Base-by-base conservation (phyloP, 2,797 vertebrate genomes). In the Rhinophrynus dorsalis region DNA sequence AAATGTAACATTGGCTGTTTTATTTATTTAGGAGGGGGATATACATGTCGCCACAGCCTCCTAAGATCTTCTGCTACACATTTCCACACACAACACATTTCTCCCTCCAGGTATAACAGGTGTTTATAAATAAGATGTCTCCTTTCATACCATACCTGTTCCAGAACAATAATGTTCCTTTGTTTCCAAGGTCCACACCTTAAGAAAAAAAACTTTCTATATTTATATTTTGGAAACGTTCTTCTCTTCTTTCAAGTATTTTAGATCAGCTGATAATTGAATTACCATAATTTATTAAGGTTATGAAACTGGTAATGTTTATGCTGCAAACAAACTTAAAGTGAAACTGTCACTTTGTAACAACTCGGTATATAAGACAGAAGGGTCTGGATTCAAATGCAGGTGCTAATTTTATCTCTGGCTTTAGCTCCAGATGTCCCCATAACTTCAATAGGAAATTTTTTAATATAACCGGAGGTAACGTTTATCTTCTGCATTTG, bases 101-200 rank as follows among this genome's bases (percentile, higher is more conserved):
- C 27, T 52, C 57, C 67, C 23, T 55, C 13, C 1, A n/a, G 47
- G 47, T 51, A 51, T 51, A 7, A 27, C 47, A 69, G 67, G 56
- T 61, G 67, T 50, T 69, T 69, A 52, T 13, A 23, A 24, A 54
- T 27, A 51, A 60, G 45, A 18, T 18, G 37, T 61, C 32, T 54
- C 11, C 13, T 29, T 60, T 24, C 35, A 40, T 35, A 58, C 47
- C 51, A 68, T 68, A 38, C 18, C 10, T 54, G 51, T 21, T 27
- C 3, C 6, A 61, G 47, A 61, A 69, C 67, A 69, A 66, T 45
- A 38, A 10, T 2, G 45, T 24, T 37, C 47, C 47, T 52, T 69
- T 69, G 67, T 69, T 48, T 33, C 29, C 24, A 27, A 2, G 11
- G 2, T 23, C n/a, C 21, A 27, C 51, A 9, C 23, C 24, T 44